Conservation (phyloP, 1,140 invertebrate genomes). For the Zaprionus ornatus region DNA sequence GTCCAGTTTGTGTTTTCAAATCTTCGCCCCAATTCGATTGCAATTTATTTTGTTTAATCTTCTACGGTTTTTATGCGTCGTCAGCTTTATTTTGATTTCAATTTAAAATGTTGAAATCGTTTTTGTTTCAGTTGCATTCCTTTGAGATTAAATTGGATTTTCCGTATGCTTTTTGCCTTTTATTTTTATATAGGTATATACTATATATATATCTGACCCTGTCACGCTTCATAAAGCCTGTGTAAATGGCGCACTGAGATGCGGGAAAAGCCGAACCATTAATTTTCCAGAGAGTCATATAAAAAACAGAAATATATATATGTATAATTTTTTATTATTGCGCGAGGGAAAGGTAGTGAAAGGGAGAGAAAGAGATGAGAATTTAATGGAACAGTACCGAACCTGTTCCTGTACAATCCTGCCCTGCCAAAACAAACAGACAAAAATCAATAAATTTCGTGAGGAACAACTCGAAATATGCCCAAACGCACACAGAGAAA, state of each 20-base stretch:
- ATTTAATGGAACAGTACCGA: neutral
- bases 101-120: slow-evolving; percentile 43
- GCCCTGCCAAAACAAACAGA: slow-evolving; percentile 75
- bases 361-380: neutral
- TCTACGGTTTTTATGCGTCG: slow-evolving; percentile 14
- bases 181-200: slow-evolving; percentile 3
- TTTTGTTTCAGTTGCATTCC: slow-evolving; percentile 31
- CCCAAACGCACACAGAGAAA: neutral
- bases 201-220: slow-evolving; percentile 2
- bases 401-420: slow-evolving; percentile 26
- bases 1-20: neutral
- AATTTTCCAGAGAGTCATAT: slow-evolving; percentile 60
- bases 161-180: slow-evolving; percentile 41
- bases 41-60: slow-evolving; percentile 44
- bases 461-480: slow-evolving; percentile 25
- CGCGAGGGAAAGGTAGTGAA: slow-evolving; percentile 13
- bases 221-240: slow-evolving; percentile 36
- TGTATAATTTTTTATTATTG: slow-evolving; percentile 50
- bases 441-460: slow-evolving; percentile 77
- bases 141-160: slow-evolving; percentile 67
- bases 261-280: slow-evolving; percentile 37
- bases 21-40: slow-evolving; percentile 21
- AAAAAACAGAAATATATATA: slow-evolving; percentile 35
- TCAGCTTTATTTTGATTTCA: slow-evolving; percentile 62
- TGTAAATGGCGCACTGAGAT: neutral